Conservation (phyloP, 2,797 vertebrate species). For the Channa striata region DNA sequence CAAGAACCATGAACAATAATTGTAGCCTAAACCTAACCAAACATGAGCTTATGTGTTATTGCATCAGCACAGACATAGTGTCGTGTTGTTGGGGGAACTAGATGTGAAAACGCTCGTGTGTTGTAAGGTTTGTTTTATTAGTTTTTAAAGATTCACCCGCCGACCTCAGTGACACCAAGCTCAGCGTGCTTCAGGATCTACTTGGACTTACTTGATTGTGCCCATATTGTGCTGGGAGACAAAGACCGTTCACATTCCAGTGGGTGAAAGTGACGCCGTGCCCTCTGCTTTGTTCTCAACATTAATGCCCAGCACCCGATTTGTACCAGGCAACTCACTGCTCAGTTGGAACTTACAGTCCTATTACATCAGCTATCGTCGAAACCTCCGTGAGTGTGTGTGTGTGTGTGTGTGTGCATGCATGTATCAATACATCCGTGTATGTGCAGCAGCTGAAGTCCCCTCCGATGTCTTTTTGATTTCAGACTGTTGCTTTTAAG, state of each 20-base stretch:
- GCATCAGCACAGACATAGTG: background rate
- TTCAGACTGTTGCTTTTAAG: constrained; percentile 55
- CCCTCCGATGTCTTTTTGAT: constrained; percentile 61
- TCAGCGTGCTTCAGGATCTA: background rate
- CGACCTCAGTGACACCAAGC: constrained; percentile 15
- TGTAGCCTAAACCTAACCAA: too few relatives aligned
- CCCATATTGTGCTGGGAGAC: constrained; percentile 16
- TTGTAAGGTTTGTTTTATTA: background rate
- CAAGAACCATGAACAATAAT: too few relatives aligned
- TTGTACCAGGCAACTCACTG: constrained; percentile 26
- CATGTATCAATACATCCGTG: constrained; percentile 32
- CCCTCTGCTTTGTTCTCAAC: constrained; percentile 52
- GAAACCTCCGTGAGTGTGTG: constrained; percentile 21
- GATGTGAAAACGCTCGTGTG: background rate
- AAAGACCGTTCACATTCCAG: constrained; percentile 15
- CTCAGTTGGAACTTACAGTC: constrained; percentile 58
- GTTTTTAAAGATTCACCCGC: background rate
- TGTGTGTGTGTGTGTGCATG: background rate
- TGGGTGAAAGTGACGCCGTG: constrained; percentile 19
- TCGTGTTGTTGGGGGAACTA: too few relatives aligned
- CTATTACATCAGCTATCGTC: constrained; percentile 74
- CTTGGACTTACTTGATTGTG: background rate
- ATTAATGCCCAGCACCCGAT: constrained; percentile 44
- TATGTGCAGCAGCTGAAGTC: constrained; percentile 27
- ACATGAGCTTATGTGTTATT: too few relatives aligned